Evolutionary conservation across 2,113 vertebrate species (phyloP), one percentile per base, ranked within the genome.

Genomic region (Chloebia gouldiae): DNA sequence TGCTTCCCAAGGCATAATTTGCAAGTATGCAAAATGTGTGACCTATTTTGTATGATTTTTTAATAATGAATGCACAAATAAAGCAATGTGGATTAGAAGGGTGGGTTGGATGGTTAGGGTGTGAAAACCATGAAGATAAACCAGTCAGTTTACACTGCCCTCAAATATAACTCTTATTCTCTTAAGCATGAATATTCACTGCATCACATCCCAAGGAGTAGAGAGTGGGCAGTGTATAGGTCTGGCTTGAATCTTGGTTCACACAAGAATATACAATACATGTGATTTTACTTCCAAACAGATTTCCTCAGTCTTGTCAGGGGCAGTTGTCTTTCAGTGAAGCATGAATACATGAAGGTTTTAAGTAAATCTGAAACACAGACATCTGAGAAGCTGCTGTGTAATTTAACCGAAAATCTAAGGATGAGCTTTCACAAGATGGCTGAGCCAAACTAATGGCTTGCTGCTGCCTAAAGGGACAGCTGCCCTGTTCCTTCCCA

Each of bases 111-210:
- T 90, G 60, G 44, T 82, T 94, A 90, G 75, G 79, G 88, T 83
- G 79, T 94, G 92, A 96, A 91, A 95, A 42, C 54, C 88, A 87
- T 77, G 87, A 95, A 83, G 93, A 94, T 96, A 94, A 95, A 96
- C 92, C 85, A 92, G 95, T 95, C 71, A 82, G 85, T 94, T 96
- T 87, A 82, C 13, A 2, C 91, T 88, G 81, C 35, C 73, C 88
- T 47, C 50, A 90, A 93, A 73, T 93, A 44, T 1, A 75, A 28
- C 64, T 88, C 47, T 73, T 88, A 60, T 2, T 91, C 33, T 66
- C 63, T 83, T 73, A 45, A 73, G 93, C 88, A 18, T 82, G 37
- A 85, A 49, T 79, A 79, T 91, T 91, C 71, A 60, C 93, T 94
- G 75, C 79, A 90, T 95, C 81, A 65, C 71, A 66, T 88, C 79